Evolutionary conservation across 1,140 invertebrate genomes (phyloP).

Genomic region (Aricia agestis): DNA sequence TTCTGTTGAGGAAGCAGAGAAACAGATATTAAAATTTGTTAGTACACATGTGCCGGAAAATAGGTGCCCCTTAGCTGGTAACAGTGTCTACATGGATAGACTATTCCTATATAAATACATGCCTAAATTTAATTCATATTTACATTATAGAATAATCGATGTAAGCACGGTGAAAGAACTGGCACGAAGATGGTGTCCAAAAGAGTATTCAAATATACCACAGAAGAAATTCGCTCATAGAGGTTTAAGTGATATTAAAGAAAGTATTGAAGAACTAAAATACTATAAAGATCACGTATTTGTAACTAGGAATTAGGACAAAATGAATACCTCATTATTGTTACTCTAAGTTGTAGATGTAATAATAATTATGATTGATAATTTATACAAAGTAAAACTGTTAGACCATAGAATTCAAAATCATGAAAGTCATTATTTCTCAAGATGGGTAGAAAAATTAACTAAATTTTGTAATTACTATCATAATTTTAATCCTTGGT

Average conservation of each 20-base stretch:
- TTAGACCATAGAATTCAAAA: no score
- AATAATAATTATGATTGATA: no score
- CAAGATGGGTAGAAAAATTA: no score
- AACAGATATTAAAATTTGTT: slow-evolving; percentile 84
- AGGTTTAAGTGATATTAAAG: slow-evolving; percentile 89
- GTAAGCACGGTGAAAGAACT: slow-evolving; percentile 94
- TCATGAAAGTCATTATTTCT: no score
- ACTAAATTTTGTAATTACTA: no score
- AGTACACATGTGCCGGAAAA: slow-evolving; percentile 80
- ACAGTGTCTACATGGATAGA: slow-evolving; percentile 91
- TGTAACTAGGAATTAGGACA: slow-evolving; percentile 23
- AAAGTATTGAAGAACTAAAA: slow-evolving; percentile 89
- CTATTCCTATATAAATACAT: slow-evolving; percentile 87
- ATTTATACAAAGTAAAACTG: no score
- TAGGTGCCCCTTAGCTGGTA: slow-evolving; percentile 89
- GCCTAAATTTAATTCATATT: slow-evolving; percentile 84
- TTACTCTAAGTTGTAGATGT: background rate
- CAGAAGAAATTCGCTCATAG: slow-evolving; percentile 83
- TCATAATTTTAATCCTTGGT: no score
- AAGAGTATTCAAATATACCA: slow-evolving; percentile 77
- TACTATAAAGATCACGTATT: slow-evolving; percentile 79
- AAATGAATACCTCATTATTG: background rate
- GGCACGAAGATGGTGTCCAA: slow-evolving; percentile 84
- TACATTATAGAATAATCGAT: slow-evolving; percentile 96
- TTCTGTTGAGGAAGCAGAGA: slow-evolving; percentile 81